These are phyloP conservation scores for Bothrops jararaca DNA, from an alignment of 2,113 vertebrate genomes.

Conservation along the genomic window DNA sequence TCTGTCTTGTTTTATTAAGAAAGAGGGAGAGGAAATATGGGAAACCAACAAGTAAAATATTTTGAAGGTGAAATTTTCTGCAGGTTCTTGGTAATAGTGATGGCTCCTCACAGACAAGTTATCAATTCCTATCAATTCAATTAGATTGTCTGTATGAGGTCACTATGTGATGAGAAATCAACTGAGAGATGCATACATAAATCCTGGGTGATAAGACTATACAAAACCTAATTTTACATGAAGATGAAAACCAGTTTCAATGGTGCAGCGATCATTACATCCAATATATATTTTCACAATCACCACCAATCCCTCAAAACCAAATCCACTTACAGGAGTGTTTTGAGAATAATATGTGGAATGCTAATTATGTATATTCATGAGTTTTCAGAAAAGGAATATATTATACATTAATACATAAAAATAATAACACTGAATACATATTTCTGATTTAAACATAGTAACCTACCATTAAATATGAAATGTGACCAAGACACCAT, in stretches of 20 bases:
- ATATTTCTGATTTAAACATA: neutral
- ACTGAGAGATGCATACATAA: neutral
- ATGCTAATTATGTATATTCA: neutral
- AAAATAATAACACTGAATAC: neutral
- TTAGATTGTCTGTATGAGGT: neutral
- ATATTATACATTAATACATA: neutral
- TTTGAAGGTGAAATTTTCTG: neutral
- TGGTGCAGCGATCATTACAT: neutral
- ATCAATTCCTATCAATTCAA: neutral
- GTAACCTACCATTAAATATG: neutral
- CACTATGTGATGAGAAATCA: neutral
- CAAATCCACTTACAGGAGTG: neutral
- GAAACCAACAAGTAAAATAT: neutral
- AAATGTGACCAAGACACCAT: neutral
- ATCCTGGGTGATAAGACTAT: neutral
- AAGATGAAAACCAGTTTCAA: neutral
- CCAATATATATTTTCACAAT: neutral
- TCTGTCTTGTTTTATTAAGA: neutral
- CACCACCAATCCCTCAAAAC: neutral
- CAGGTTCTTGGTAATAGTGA: neutral
- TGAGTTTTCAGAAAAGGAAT: neutral
- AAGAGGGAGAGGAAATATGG: neutral
- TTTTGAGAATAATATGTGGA: neutral
- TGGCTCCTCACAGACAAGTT: neutral
- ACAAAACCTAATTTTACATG: neutral